Conservation (phyloP, 2,888 invertebrate species). For the Julus scandinavius region DNA sequence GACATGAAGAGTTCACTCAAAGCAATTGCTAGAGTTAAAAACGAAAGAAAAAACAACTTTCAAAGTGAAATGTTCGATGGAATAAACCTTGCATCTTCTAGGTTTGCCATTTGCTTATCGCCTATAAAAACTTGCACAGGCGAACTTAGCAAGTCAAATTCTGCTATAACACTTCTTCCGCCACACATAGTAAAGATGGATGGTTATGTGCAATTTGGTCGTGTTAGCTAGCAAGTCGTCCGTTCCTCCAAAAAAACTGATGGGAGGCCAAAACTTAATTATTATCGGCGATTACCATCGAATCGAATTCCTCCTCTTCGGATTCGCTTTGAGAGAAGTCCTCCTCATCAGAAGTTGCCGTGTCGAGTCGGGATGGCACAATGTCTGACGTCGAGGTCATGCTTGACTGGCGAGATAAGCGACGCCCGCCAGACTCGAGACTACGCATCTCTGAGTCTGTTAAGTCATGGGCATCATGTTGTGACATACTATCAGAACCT, state of each 20-base stretch:
- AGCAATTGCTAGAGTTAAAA: slow-evolving; percentile 22
- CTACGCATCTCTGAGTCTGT: slow-evolving; percentile 51
- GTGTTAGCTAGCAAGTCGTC: slow-evolving; percentile 44
- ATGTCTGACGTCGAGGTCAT: slow-evolving; percentile 58
- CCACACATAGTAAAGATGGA: background rate
- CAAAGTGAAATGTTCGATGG: background rate
- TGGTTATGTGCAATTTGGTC: slow-evolving; percentile 44
- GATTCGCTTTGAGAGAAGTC: slow-evolving; percentile 58
- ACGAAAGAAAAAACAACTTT: background rate
- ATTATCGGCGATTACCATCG: slow-evolving; percentile 43
- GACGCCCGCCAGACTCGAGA: slow-evolving; percentile 50
- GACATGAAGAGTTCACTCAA: slow-evolving; percentile 27
- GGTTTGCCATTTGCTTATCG: slow-evolving; percentile 9
- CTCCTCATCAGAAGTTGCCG: slow-evolving; percentile 55
- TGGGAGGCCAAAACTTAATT: background rate
- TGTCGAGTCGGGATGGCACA: slow-evolving; percentile 56
- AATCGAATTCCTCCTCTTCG: slow-evolving; percentile 54
- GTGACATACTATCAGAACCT: slow-evolving; percentile 50
- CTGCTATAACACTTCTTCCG: background rate
- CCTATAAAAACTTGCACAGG: background rate
- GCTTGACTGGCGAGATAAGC: slow-evolving; percentile 58
- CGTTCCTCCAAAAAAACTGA: background rate
- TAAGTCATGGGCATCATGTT: slow-evolving; percentile 48
- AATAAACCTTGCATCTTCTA: background rate
- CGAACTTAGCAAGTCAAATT: background rate